Evolutionary conservation across 2,113 vertebrate genomes (phyloP).

Genomic region (Notechis scutatus): DNA sequence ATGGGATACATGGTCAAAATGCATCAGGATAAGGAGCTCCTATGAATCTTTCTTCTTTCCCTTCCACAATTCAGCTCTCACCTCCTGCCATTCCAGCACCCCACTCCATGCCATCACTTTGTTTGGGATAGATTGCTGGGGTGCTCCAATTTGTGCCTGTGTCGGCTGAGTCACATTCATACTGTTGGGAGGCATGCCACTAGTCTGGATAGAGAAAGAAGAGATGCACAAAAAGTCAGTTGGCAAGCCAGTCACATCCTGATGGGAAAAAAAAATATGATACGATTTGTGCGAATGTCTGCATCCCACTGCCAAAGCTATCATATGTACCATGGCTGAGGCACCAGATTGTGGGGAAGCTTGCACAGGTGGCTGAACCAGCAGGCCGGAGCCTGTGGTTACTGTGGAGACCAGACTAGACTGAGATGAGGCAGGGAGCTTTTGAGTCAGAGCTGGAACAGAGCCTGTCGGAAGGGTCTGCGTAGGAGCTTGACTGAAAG

Average conservation of each 20-base stretch:
- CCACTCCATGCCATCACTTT: constrained; percentile 90
- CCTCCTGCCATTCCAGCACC: constrained; percentile 93
- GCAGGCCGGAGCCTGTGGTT: constrained; percentile 72
- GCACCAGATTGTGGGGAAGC: constrained; percentile 65
- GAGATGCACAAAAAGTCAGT: not conserved
- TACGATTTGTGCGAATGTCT: not conserved
- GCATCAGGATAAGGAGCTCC: not conserved
- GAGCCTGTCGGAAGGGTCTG: constrained; percentile 49
- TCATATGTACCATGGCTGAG: constrained; percentile 51
- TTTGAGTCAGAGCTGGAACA: constrained; percentile 59
- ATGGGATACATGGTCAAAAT: not conserved
- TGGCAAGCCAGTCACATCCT: not conserved
- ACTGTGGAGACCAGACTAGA: constrained; percentile 78
- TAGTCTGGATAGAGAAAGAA: not conserved
- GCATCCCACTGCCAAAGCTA: not conserved
- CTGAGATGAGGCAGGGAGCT: constrained; percentile 66
- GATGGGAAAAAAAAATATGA: not conserved
- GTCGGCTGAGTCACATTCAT: constrained; percentile 53
- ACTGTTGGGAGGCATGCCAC: constrained; percentile 54
- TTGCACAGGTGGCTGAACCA: constrained; percentile 66
- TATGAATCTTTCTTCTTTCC: not conserved
- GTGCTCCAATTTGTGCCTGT: constrained; percentile 63
- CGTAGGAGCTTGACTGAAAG: constrained; percentile 69
- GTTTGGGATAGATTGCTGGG: constrained; percentile 76
- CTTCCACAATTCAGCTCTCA: constrained; percentile 51